Evolutionary conservation across 2,113 vertebrate species (phyloP).

Genomic region (Eclectus roratus): DNA sequence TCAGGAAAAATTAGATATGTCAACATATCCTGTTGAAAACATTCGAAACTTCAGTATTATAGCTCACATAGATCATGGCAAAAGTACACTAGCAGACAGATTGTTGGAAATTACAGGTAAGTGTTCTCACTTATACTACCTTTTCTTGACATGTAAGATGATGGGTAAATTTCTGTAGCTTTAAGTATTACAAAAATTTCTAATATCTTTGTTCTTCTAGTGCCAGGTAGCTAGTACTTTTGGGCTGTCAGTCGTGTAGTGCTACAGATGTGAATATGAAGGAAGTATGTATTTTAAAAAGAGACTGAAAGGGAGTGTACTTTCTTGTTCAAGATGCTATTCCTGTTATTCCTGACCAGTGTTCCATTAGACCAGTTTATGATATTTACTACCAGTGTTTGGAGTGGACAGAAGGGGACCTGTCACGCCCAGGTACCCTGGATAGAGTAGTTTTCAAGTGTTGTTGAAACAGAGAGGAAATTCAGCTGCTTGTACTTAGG

Average conservation of each 20-base stretch:
- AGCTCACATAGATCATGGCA: slow-evolving; percentile 96
- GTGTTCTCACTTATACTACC: background rate
- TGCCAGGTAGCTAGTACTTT: background rate
- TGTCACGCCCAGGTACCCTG: background rate
- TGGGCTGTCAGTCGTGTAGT: background rate
- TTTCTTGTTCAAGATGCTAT: background rate
- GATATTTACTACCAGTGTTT: background rate
- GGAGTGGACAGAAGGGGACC: background rate
- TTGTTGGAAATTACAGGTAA: slow-evolving; percentile 93
- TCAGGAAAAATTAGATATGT: slow-evolving; percentile 85
- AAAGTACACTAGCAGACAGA: slow-evolving; percentile 95
- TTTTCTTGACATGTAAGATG: background rate
- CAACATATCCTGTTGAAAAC: slow-evolving; percentile 83
- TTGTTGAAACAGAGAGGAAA: background rate
- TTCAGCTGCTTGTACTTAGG: background rate
- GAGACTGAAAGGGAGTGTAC: background rate
- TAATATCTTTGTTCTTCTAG: background rate
- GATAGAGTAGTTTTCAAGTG: background rate
- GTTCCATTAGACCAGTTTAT: background rate
- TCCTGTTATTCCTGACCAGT: background rate
- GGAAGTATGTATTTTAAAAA: background rate
- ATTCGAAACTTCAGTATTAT: slow-evolving; percentile 97
- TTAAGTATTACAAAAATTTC: background rate
- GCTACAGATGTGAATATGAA: background rate
- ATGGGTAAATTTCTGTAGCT: background rate